These are phyloP conservation scores for Eidolon dupreanum DNA, from an alignment of 2,797 vertebrate species.

Conservation along the genomic window DNA sequence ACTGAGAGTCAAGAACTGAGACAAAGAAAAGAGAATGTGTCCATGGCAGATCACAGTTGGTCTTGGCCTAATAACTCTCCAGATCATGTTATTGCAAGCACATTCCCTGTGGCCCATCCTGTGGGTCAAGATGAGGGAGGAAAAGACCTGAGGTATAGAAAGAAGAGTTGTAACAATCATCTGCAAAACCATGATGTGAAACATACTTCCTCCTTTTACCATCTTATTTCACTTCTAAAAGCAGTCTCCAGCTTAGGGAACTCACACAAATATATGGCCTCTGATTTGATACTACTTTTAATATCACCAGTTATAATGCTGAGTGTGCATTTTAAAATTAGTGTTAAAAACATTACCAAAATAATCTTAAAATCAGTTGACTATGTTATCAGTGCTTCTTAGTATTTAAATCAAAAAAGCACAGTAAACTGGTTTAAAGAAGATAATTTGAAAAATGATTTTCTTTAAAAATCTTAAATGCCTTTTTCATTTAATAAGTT, in stretches of 20 bases:
- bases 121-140: background rate
- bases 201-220: background rate
- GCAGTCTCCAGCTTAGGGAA: background rate
- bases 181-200: background rate
- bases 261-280: background rate
- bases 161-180: background rate
- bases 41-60: background rate
- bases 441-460: constrained; percentile 13
- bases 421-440: background rate
- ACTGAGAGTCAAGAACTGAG: background rate
- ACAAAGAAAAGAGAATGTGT: background rate
- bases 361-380: constrained; percentile 1
- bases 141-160: background rate
- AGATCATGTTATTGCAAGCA: background rate
- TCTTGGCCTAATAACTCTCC: background rate
- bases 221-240: background rate
- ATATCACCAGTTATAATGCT: background rate
- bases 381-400: background rate
- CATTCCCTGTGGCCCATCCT: background rate
- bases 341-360: background rate
- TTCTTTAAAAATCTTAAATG: constrained; percentile 6
- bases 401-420: background rate
- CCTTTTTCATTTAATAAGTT: background rate
- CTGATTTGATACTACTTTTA: background rate
- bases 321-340: constrained; percentile 7